Base-by-base conservation (phyloP, 2,888 invertebrate genomes). In the Cataglyphis rosenhaueri region DNA sequence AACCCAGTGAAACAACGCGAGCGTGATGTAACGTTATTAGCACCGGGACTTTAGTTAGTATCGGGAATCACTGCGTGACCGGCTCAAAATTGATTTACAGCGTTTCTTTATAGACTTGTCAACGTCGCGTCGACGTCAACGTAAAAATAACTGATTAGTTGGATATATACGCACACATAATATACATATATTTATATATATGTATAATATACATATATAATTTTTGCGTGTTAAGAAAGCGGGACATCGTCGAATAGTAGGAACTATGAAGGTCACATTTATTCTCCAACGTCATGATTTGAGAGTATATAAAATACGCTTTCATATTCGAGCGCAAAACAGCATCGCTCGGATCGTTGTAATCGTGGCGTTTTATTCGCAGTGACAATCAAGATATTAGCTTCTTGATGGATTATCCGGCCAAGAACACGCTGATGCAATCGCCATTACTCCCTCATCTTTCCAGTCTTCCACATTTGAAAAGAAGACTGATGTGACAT, bases 371-470 rank as follows among this genome's bases (percentile, higher is more conserved):
- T 0, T 38, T 29, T 65, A 65, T 38, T 57, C 68, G 21, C 38
- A 15, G 25, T 55, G 44, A 57, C 78, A 41, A 78, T 38, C 29
- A 21, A 78, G 57, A 70, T 59, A 78, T 78, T 57, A 78, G n/a
- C 73, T 73, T 32, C 59, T 79, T 79, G 78, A 79, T 79, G 78
- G 44, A 79, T 78, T 78, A 59, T 44, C 73, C 78, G 3, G 44
- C 12, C 1, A n/a, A 70, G 41, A 32, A 57, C 38, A 35, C 44
- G 29, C 41, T 18, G 41, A 78, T 68, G 21, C 35, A 59, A 21
- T 59, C 73, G 41, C 25, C 59, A 59, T 21, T 78, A 35, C 3
- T 66, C 57, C 15, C 41, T 52, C 41, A 59, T 78, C 78, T 73
- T 29, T 32, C 32, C 59, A 59, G 71, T 79, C 41, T 79, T 52